Conservation (phyloP, 2,797 vertebrate species). For the Enteromius radiatus region DNA sequence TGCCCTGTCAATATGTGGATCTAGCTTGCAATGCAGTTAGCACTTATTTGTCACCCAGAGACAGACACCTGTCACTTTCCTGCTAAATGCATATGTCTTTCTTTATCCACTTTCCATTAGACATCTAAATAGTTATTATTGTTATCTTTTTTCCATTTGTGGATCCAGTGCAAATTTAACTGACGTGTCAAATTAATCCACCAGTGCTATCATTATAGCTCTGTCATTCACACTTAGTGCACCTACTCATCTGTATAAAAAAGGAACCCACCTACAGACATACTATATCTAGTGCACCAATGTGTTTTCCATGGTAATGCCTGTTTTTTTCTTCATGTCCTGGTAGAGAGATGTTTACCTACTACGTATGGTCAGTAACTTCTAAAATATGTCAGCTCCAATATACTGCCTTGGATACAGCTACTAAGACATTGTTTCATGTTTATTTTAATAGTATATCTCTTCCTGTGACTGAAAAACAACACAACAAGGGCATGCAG, state of each 20-base stretch:
- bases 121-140: neutral
- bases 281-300: slow-evolving; percentile 12
- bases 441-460: slow-evolving; percentile 43
- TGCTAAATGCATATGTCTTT: neutral
- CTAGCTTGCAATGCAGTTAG: slow-evolving; percentile 21
- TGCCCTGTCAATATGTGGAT: slow-evolving; percentile 32
- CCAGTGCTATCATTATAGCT: neutral
- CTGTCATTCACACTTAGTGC: slow-evolving; percentile 22
- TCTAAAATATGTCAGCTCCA: slow-evolving; percentile 15
- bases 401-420: slow-evolving; percentile 28
- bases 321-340: neutral
- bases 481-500: slow-evolving; percentile 52
- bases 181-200: neutral
- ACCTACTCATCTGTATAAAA: slow-evolving; percentile 26
- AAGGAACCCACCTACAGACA: slow-evolving; percentile 33
- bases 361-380: neutral
- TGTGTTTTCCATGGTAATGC: neutral
- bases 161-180: slow-evolving; percentile 2
- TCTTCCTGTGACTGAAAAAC: slow-evolving; percentile 38
- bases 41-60: slow-evolving; percentile 8
- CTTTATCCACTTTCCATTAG: neutral
- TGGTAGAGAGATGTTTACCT: neutral
- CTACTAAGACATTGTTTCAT: slow-evolving; percentile 24
- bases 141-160: neutral
- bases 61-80: slow-evolving; percentile 6